Percentiles rank a stretch among this genome's conserved stretches.
phyloP scores from a whole-genome alignment of 2,113 vertebrate genomes.

The Acrocephalus kingi region DNA sequence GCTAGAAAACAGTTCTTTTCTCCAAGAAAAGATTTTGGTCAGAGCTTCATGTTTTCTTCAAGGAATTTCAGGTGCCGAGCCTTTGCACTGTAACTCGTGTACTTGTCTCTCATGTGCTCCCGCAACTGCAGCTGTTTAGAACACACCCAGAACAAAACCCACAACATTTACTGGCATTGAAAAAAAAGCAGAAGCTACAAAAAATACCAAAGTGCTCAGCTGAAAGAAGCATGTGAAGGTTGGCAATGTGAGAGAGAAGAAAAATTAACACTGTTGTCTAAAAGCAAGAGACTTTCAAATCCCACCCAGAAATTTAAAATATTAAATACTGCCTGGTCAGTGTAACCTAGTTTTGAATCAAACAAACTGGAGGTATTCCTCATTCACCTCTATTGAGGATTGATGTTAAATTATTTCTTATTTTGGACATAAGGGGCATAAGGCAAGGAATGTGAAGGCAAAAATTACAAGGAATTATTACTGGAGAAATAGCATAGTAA shows the following conservation, averaged over 20 bases:
- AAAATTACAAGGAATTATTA: background rate
- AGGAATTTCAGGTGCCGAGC: constrained; percentile 94
- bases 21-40: constrained; percentile 2
- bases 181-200: background rate
- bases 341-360: background rate
- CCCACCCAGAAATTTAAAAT: background rate
- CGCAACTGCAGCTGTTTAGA: constrained; percentile 79
- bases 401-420: background rate
- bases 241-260: background rate
- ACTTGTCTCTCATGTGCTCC: constrained; percentile 89
- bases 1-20: constrained; percentile 17
- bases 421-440: background rate
- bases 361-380: background rate
- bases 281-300: background rate
- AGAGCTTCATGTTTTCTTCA: constrained; percentile 87
- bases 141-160: background rate
- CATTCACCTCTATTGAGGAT: background rate
- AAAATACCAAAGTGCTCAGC: background rate
- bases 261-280: background rate
- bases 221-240: background rate
- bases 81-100: constrained; percentile 84
- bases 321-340: background rate
- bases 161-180: background rate
- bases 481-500: background rate
- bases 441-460: background rate